phyloP scores from a whole-genome alignment of 2,113 vertebrate genomes.

The Erpornis zantholeuca region DNA sequence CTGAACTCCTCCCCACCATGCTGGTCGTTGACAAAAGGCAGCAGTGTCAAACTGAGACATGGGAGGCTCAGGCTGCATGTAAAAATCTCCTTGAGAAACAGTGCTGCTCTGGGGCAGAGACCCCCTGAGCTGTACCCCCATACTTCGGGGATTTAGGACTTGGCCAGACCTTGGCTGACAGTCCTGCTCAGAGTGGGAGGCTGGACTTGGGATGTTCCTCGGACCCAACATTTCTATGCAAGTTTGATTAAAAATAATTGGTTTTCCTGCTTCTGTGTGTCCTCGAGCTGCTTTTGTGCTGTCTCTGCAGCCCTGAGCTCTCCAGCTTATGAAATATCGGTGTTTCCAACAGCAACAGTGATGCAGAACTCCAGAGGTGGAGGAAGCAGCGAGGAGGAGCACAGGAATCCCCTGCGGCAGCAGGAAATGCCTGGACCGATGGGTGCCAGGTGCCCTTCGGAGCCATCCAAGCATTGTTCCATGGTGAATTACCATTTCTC shows the following conservation, averaged over 20 bases:
- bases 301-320: not conserved
- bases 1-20: rapidly evolving
- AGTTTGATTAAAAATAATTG: not conserved
- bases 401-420: not conserved
- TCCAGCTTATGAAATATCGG: not conserved
- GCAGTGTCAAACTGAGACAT: not conserved
- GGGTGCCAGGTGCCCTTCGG: not conserved
- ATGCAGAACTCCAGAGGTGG: not conserved
- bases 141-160: not conserved
- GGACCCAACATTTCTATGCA: not conserved
- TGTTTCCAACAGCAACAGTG: conserved; percentile 52
- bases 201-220: not conserved
- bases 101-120: not conserved
- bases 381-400: not conserved
- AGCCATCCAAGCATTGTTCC: not conserved
- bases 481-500: not conserved
- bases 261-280: not conserved
- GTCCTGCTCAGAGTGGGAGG: not conserved
- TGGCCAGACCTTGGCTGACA: not conserved
- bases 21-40: not conserved
- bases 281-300: not conserved
- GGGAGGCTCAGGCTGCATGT: not conserved
- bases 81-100: rapidly evolving
- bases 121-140: rapidly evolving
- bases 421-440: not conserved